Base-by-base conservation (phyloP, 2,113 vertebrate genomes). In the Perca fluviatilis region DNA sequence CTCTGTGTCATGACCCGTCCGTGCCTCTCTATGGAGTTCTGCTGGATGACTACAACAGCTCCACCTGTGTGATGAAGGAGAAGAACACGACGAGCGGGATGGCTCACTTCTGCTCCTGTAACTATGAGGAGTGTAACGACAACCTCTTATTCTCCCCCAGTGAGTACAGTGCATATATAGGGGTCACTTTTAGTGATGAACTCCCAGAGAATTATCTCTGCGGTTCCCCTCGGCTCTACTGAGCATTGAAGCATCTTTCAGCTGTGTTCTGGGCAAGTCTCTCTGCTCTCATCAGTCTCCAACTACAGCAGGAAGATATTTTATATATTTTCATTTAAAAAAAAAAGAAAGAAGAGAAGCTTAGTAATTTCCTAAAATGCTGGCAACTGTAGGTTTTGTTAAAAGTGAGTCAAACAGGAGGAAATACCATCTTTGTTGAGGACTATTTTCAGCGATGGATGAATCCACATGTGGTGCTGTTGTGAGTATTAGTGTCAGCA, bases 91-190 rank as follows among this genome's bases (percentile, higher is more conserved):
- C 87, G 0, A 95, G 86, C 0, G 96, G 96, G 47, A 51, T 92
- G 27, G 95, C 97, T 87, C 96, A 96, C 67, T 94, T 99, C 91
- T 99, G 98, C 73, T 96, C 97, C 89, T 99, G 98, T 68, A 93
- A 16, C 2, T 12, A n/a, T 0, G 84, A 79, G 0, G 97, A 98
- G 89, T 99, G 98, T 80, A 99, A 98, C 4, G 91, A 97, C 67
- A 1, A 87, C 0, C 89, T 98, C 53, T 63, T 93, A 61, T 98
- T 98, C 89, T 83, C 92, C 3, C 63, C 94, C 81, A 93, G 97
- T 98, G 87, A 90, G 96, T 91, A 67, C 76, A 77, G 9, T 43
- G 40, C 11, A 54, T n/a, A 54, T n/a, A 0, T 11, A n/a, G 10
- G 4, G 54, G 21, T 9, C 51, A n/a, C 53, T 54, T 54, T n/a